Evolutionary conservation across 2,113 vertebrate genomes (phyloP).

Genomic region (Ranitomeya variabilis): DNA sequence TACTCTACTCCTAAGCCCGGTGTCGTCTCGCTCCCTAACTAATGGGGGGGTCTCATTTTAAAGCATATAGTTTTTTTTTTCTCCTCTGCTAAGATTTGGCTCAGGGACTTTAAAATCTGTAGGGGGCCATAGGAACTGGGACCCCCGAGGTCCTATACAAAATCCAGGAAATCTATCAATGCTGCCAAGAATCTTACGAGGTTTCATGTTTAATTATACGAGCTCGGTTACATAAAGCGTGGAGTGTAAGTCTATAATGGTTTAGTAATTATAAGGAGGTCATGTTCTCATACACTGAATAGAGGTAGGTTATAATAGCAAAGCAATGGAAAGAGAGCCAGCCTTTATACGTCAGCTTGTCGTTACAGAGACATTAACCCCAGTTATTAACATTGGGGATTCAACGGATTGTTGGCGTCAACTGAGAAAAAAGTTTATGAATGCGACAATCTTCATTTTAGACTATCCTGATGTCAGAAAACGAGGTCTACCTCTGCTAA

Average conservation of each 20-base stretch:
- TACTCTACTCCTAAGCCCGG: conserved; percentile 10
- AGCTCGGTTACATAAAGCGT: conserved; percentile 23
- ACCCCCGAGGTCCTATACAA: not conserved
- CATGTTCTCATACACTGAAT: not conserved
- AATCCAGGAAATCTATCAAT: conserved; percentile 9
- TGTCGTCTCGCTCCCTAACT: not conserved
- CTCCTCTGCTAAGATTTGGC: conserved; percentile 22
- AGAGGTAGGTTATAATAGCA: not conserved
- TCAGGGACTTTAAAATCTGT: conserved; percentile 24
- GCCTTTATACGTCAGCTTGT: not conserved
- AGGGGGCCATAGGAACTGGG: conserved; percentile 25
- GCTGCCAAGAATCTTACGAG: conserved; percentile 36
- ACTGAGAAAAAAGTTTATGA: no score
- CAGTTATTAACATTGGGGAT: no score
- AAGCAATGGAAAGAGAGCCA: not conserved
- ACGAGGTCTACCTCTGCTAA: no score
- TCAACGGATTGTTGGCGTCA: no score
- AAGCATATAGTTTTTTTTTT: conserved; percentile 1
- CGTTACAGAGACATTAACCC: no score
- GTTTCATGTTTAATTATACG: conserved; percentile 35
- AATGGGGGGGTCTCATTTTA: conserved; percentile 22
- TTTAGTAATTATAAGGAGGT: conserved; percentile 1
- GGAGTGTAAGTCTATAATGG: conserved; percentile 8
- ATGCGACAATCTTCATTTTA: no score
- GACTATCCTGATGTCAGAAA: no score